Evolutionary conservation across 2,888 invertebrate genomes (phyloP).

Genomic region (Drosophila demipolita): DNA sequence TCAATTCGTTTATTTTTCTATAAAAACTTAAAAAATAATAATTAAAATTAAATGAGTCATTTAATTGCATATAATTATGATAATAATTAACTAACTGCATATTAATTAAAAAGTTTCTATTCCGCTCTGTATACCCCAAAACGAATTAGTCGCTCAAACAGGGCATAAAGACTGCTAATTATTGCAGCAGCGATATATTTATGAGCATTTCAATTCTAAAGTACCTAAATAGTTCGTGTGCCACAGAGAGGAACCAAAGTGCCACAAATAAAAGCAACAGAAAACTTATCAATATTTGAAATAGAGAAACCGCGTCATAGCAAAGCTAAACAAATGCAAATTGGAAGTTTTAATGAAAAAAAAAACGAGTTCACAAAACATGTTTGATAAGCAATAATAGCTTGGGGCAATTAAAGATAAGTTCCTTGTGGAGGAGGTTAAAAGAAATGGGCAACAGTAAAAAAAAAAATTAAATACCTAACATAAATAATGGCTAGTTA

Average conservation of each 20-base stretch:
- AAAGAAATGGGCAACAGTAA: not conserved
- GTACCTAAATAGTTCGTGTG: conserved; percentile 13
- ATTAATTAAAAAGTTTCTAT: not conserved
- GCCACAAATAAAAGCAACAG: conserved; percentile 21
- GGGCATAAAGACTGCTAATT: conserved; percentile 26
- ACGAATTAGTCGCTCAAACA: not conserved
- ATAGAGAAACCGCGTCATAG: conserved; percentile 21
- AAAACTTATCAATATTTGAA: conserved; percentile 52
- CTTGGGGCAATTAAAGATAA: conserved; percentile 7
- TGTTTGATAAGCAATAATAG: not conserved
- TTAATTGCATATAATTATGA: not conserved
- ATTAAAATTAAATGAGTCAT: not conserved
- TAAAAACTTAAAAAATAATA: not conserved
- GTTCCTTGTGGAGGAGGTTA: not conserved
- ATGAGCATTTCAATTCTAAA: conserved; percentile 33
- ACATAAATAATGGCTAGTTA: conserved; percentile 16
- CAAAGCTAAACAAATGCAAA: not conserved
- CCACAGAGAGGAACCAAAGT: not conserved
- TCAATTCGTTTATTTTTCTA: not conserved
- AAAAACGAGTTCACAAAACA: not conserved
- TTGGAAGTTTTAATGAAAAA: not conserved
- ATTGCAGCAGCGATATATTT: conserved; percentile 32
- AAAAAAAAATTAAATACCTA: not conserved
- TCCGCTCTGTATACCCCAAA: conserved; percentile 11
- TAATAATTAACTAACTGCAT: not conserved